phyloP scores from a whole-genome alignment of 2,113 vertebrate genomes.

The Atrichornis clamosus region DNA sequence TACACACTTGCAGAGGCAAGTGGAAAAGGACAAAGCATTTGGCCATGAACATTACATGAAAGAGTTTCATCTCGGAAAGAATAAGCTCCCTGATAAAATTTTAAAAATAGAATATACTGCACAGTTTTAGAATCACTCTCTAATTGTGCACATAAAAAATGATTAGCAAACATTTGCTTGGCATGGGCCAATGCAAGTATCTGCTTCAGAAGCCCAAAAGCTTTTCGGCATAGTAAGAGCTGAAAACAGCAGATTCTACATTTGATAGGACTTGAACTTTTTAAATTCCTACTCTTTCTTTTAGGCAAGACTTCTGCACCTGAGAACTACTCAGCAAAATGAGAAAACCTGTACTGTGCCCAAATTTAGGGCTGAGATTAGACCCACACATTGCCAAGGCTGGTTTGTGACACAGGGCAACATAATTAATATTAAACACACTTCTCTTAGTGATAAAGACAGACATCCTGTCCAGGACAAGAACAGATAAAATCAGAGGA shows the following conservation, averaged over 20 bases:
- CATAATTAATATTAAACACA: neutral
- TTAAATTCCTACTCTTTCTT: neutral
- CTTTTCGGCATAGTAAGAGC: neutral
- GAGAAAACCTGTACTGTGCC: neutral
- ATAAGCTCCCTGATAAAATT: neutral
- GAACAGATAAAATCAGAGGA: neutral
- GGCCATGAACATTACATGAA: neutral
- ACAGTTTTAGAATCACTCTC: neutral
- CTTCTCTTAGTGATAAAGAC: neutral
- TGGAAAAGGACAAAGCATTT: neutral
- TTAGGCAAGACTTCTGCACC: neutral
- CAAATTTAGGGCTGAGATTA: neutral
- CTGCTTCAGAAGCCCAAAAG: neutral
- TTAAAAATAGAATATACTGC: neutral
- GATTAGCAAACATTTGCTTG: neutral
- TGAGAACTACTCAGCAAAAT: neutral
- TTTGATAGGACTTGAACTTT: neutral
- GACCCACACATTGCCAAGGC: neutral
- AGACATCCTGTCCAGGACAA: neutral
- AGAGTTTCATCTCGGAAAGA: neutral
- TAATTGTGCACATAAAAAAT: neutral
- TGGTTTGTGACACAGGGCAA: neutral
- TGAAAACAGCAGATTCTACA: neutral
- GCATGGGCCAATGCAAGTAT: neutral
- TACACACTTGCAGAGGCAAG: neutral